phyloP scores from a whole-genome alignment of 2,113 vertebrate genomes.

The Hyperoodon ampullatus region DNA sequence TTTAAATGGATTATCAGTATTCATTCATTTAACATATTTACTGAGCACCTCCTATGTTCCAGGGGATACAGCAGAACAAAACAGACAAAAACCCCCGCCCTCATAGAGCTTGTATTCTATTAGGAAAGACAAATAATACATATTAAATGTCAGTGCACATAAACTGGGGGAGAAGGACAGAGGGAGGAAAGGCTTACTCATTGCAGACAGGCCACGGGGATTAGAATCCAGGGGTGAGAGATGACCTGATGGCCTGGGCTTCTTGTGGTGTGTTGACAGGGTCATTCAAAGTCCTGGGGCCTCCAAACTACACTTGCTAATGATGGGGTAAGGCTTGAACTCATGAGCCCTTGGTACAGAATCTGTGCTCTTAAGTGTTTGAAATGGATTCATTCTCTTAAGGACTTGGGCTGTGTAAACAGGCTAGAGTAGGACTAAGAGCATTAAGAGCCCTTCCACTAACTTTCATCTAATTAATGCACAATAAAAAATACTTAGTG shows the following conservation, averaged over 20 bases:
- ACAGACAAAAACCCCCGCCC: not conserved
- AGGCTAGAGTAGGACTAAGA: not conserved
- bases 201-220: not conserved
- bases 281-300: not conserved
- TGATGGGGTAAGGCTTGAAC: not conserved
- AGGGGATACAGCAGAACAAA: not conserved
- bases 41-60: not conserved
- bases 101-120: not conserved
- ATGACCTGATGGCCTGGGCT: not conserved
- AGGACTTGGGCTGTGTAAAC: not conserved
- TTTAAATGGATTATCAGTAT: not conserved
- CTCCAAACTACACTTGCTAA: not conserved
- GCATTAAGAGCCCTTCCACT: not conserved
- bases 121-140: not conserved
- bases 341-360: not conserved
- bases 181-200: not conserved
- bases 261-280: not conserved
- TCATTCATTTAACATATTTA: not conserved
- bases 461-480: constrained; percentile 18
- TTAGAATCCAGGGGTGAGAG: not conserved
- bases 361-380: not conserved
- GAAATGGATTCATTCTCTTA: not conserved
- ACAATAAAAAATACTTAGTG: constrained; percentile 51
- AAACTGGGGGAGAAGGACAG: not conserved
- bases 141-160: not conserved